Conservation (phyloP, 2,888 invertebrate genomes). For the Nomada ruficornis region DNA sequence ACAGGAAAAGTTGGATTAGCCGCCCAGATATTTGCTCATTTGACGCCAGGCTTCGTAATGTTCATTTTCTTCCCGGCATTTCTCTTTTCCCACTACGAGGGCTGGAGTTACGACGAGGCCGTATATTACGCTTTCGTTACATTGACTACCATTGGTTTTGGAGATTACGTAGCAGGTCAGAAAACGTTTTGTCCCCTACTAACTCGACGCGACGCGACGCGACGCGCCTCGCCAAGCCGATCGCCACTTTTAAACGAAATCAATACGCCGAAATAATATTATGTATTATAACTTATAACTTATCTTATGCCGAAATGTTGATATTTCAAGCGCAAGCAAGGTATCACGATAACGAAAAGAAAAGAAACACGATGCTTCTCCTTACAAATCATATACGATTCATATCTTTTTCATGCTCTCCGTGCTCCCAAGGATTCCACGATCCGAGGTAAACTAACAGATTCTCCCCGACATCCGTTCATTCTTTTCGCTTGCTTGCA, state of each 20-base stretch:
- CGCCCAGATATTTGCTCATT: constrained; percentile 92
- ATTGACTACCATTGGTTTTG: constrained; percentile 95
- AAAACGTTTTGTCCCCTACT: not conserved
- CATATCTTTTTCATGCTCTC: not conserved
- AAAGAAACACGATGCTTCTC: not conserved
- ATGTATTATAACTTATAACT: too few species aligned
- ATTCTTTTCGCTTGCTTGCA: too few species aligned
- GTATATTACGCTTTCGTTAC: constrained; percentile 95
- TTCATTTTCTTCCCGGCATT: constrained; percentile 95
- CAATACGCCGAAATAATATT: too few species aligned
- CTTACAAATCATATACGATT: not conserved
- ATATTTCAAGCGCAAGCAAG: not conserved
- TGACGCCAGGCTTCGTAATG: constrained; percentile 95
- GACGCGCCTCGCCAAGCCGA: too few species aligned
- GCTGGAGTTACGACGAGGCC: constrained; percentile 93
- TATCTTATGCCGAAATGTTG: too few species aligned
- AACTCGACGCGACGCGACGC: not conserved
- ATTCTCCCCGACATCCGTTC: too few species aligned
- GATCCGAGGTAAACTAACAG: not conserved
- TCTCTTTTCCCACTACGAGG: constrained; percentile 93
- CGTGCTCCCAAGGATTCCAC: constrained; percentile 11
- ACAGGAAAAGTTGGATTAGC: constrained; percentile 89
- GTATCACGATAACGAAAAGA: not conserved
- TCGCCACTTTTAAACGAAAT: not conserved
- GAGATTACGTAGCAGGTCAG: constrained; percentile 95